These are phyloP conservation scores for Lacerta agilis DNA, from an alignment of 2,797 vertebrate species.

Conservation along the genomic window DNA sequence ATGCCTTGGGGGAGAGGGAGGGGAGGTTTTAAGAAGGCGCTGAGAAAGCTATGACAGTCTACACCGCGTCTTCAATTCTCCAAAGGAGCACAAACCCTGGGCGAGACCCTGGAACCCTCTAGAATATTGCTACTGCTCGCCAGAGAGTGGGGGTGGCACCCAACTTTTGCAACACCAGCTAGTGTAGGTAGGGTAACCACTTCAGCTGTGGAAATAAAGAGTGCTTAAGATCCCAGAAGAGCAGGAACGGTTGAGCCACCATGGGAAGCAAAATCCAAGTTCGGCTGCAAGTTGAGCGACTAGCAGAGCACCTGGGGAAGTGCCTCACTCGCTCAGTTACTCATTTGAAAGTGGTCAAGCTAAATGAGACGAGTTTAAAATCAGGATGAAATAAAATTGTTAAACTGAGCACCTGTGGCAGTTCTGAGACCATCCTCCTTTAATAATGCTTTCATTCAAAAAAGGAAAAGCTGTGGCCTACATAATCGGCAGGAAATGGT, in stretches of 20 bases:
- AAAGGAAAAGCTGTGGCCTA: conserved; percentile 34
- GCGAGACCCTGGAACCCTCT: too few species aligned
- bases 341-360: conserved; percentile 50
- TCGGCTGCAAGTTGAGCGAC: conserved; percentile 42
- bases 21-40: too few species aligned
- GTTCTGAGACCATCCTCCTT: conserved; percentile 57
- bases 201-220: background rate
- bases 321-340: conserved; percentile 40
- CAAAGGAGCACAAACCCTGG: too few species aligned
- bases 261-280: conserved; percentile 54
- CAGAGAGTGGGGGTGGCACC: too few species aligned
- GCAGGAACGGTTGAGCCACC: conserved; percentile 24
- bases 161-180: too few species aligned
- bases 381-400: conserved; percentile 27
- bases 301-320: conserved; percentile 54
- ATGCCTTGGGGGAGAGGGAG: too few species aligned
- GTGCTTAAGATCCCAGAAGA: background rate
- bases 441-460: conserved; percentile 24
- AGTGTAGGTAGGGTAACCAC: background rate
- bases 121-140: too few species aligned
- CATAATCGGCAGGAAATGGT: conserved; percentile 38
- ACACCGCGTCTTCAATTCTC: too few species aligned
- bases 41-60: too few species aligned
- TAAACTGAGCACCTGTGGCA: conserved; percentile 39
- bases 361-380: conserved; percentile 51